phyloP scores from a whole-genome alignment of 1,140 invertebrate species.

The Schlechtendalia chinensis region DNA sequence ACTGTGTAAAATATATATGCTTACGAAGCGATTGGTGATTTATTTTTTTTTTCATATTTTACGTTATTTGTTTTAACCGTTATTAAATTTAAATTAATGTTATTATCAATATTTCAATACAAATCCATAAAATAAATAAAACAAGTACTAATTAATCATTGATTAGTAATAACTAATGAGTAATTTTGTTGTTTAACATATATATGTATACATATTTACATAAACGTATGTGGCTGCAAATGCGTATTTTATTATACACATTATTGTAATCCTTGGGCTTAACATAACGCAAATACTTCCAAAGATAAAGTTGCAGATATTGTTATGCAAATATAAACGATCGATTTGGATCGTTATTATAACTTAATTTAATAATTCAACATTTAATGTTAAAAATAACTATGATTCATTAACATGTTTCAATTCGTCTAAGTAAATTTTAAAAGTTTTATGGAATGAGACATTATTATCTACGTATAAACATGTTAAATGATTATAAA shows the following conservation, averaged over 20 bases:
- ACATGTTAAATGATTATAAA: too few species aligned
- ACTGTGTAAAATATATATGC: too few species aligned
- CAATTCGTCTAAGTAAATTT: too few species aligned
- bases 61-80: not conserved
- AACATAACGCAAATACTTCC: conserved; percentile 22
- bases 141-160: not conserved
- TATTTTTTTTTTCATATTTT: conserved; percentile 9
- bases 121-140: not conserved
- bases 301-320: conserved; percentile 6
- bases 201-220: too few species aligned
- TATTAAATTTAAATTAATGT: too few species aligned
- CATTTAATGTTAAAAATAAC: too few species aligned
- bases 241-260: conserved; percentile 10
- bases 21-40: not conserved
- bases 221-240: not conserved
- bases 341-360: not conserved
- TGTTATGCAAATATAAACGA: not conserved
- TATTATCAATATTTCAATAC: too few species aligned
- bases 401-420: too few species aligned
- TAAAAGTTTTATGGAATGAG: too few species aligned
- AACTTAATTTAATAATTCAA: too few species aligned
- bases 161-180: not conserved
- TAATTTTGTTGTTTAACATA: too few species aligned
- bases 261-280: conserved; percentile 33
- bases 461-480: too few species aligned